Conservation (phyloP, 2,797 vertebrate species). For the Myoxocephalus aenaeus region DNA sequence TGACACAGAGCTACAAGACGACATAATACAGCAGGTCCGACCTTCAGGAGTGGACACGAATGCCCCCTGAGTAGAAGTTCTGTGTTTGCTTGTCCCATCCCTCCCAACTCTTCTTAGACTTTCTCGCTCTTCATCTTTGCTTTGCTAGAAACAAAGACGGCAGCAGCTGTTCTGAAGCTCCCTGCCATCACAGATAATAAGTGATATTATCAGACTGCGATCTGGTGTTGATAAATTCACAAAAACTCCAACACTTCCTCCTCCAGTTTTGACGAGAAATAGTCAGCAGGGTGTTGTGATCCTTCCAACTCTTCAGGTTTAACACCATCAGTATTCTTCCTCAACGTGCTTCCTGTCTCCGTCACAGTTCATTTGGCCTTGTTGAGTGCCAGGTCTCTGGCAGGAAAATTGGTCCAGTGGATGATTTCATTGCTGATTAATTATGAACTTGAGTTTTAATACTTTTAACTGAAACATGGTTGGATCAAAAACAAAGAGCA, state of each 20-base stretch:
- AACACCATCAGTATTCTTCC: neutral
- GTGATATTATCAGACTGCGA: neutral
- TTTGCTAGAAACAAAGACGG: neutral
- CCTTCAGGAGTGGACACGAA: too few relatives aligned
- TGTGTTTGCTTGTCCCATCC: neutral
- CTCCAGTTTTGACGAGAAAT: neutral
- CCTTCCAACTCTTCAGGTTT: neutral
- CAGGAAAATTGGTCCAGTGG: neutral
- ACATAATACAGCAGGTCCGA: neutral
- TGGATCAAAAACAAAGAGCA: neutral
- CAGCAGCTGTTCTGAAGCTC: slow-evolving; percentile 1
- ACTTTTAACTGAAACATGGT: neutral
- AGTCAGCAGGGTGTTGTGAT: neutral
- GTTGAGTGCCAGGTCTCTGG: neutral
- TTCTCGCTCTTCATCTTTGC: neutral
- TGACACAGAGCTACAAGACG: neutral
- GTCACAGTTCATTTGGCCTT: neutral
- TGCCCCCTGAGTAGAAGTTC: neutral
- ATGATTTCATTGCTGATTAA: neutral
- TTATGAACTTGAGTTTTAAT: neutral
- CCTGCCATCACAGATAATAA: neutral
- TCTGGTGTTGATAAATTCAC: neutral
- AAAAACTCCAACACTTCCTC: neutral
- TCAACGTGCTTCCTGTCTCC: neutral
- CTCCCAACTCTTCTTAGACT: neutral